Evolutionary conservation across 2,113 vertebrate genomes (phyloP), one percentile per base, ranked within the genome.

Genomic region (Abramis brama): DNA sequence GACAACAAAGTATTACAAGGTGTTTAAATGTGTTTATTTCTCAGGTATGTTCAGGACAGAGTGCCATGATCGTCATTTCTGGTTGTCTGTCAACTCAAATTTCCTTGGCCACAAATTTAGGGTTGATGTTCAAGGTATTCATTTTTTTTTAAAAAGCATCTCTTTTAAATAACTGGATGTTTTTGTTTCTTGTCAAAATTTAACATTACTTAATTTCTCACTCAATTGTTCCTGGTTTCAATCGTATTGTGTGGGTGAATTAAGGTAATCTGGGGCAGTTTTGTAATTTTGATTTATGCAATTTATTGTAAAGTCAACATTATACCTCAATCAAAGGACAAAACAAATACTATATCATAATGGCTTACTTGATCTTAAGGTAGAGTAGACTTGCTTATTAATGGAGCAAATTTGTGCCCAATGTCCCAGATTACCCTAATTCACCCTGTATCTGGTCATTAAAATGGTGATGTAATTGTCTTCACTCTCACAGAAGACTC

Each of bases 11-110:
- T 62, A 10, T 12, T 25, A 25, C 36, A 36, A 36, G 36, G 5
- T 36, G 5, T 36, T 36, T 62, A 45, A 4, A 47, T 45, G n/a
- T 45, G n/a, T 62, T 77, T 73, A 36, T 64, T 50, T 83, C 4
- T 30, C 79, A 91, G 90, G 89, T 10, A 86, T 89, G 83, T 90
- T 90, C 52, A 86, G 45, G 83, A 87, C 89, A 10, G 85, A 90
- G 62, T 91, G 90, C 25, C 82, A 79, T 33, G 88, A 90, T 71
- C 89, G 87, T 12, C 85, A 91, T 84, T 91, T 91, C 85, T 88
- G 55, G 80, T 55, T 91, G 79, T 52, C 77, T 21, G 74, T 90
- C 21, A 88, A 47, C 30, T 88, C 88, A 15, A n/a, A 57, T 43
- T 75, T 88, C 43, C 82, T 89, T 43, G 89, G 89, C 1, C 30